Evolutionary conservation across 37 sponge, comb jelly and placozoan species (phyloP).

Genomic region (Theonella swinhoei): DNA sequence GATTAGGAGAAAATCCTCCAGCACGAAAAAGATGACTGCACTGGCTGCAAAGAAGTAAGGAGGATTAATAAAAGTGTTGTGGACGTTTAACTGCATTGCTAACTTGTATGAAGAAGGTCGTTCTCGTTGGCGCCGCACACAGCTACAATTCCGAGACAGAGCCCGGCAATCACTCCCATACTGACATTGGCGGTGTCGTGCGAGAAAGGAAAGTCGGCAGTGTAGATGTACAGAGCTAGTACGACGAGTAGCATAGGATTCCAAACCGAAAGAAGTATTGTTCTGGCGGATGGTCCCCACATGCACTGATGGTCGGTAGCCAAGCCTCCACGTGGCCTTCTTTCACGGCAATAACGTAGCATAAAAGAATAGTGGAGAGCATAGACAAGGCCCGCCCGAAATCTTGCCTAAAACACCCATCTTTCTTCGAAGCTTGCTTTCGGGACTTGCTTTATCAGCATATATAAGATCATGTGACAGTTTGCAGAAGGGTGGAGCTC

Average conservation of each 20-base stretch:
- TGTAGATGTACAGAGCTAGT: conserved; percentile 42
- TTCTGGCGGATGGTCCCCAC: conserved; percentile 82
- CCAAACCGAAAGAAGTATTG: conserved; percentile 77
- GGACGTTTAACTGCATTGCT: too few relatives aligned
- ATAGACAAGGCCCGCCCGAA: conserved; percentile 23
- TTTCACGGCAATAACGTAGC: conserved; percentile 75
- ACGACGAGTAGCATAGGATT: conserved; percentile 33
- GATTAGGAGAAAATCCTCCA: conserved; percentile 36
- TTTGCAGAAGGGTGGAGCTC: too few relatives aligned
- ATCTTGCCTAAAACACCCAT: conserved; percentile 52
- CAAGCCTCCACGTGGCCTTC: conserved; percentile 73
- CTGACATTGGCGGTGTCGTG: conserved; percentile 4
- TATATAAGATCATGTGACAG: background rate
- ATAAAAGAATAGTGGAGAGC: conserved; percentile 59
- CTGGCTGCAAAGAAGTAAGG: conserved; percentile 20
- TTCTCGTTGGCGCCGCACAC: conserved; percentile 70
- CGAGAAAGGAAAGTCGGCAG: conserved; percentile 33
- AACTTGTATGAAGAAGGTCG: conserved; percentile 55
- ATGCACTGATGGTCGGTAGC: conserved; percentile 89
- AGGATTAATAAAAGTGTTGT: too few relatives aligned
- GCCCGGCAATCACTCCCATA: conserved; percentile 49
- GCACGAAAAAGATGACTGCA: conserved; percentile 54
- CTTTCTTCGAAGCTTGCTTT: background rate
- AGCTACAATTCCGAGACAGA: conserved; percentile 55
- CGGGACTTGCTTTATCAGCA: background rate